These are phyloP conservation scores for Oreochromis aureus DNA, from an alignment of 2,113 vertebrate species.

Conservation along the genomic window DNA sequence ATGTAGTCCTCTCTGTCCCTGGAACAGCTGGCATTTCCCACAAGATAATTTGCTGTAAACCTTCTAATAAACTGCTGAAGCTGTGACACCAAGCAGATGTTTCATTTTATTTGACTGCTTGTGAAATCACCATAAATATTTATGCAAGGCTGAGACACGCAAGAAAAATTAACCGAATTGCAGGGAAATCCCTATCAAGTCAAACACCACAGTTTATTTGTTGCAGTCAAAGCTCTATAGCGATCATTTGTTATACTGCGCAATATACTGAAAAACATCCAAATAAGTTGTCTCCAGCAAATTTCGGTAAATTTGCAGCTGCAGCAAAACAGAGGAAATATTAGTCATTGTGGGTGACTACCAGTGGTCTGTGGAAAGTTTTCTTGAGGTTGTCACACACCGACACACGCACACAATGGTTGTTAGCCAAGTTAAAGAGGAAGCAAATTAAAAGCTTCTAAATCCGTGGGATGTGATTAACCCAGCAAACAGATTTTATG, in stretches of 20 bases:
- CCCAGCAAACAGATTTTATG: background rate
- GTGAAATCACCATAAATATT: background rate
- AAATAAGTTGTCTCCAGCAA: background rate
- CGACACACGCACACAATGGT: background rate
- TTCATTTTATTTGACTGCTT: background rate
- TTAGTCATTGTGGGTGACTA: conserved; percentile 21
- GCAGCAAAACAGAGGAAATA: background rate
- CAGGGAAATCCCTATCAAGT: background rate
- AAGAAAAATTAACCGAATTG: background rate
- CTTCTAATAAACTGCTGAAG: conserved; percentile 40
- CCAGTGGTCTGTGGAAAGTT: conserved; percentile 1
- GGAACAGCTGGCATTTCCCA: background rate
- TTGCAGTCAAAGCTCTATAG: background rate
- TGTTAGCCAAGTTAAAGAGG: background rate
- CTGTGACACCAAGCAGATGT: conserved; percentile 4
- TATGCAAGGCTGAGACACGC: background rate
- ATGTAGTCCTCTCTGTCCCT: background rate
- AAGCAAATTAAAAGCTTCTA: background rate
- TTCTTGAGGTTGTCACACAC: background rate
- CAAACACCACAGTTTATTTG: background rate
- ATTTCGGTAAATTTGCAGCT: background rate
- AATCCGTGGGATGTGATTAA: background rate
- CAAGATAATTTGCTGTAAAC: background rate
- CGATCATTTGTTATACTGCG: background rate
- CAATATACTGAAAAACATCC: background rate